Conservation (phyloP, 2,113 vertebrate genomes). For the Genyomyrus donnyi region DNA sequence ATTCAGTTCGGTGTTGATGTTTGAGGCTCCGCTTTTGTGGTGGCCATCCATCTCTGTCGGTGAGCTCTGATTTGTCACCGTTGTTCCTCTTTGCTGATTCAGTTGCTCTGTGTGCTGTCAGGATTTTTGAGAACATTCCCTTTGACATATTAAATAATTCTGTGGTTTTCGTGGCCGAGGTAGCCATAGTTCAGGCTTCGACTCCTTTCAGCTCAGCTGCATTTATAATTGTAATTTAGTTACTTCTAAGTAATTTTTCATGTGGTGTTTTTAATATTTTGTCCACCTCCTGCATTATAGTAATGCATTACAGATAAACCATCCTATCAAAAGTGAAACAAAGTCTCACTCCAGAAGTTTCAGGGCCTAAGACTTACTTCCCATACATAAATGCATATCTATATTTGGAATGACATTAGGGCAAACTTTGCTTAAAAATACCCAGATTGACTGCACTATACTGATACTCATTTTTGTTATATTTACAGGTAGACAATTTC, state of each 20-base stretch:
- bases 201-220: neutral
- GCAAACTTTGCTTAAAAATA: neutral
- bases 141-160: neutral
- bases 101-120: neutral
- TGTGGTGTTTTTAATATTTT: neutral
- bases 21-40: neutral
- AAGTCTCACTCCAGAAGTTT: neutral
- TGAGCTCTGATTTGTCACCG: neutral
- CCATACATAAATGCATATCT: neutral
- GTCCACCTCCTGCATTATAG: neutral
- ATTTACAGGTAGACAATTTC: neutral
- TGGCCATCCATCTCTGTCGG: neutral
- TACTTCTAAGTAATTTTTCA: neutral
- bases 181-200: neutral
- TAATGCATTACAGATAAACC: neutral
- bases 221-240: neutral
- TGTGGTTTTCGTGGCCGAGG: neutral
- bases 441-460: neutral
- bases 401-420: neutral
- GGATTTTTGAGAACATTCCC: neutral
- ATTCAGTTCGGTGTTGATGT: neutral
- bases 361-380: neutral
- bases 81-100: neutral
- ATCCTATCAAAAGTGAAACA: neutral
- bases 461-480: neutral